Evolutionary conservation across 2,797 vertebrate genomes (phyloP), one percentile per base, ranked within the genome.

Genomic region (Alosa sapidissima): DNA sequence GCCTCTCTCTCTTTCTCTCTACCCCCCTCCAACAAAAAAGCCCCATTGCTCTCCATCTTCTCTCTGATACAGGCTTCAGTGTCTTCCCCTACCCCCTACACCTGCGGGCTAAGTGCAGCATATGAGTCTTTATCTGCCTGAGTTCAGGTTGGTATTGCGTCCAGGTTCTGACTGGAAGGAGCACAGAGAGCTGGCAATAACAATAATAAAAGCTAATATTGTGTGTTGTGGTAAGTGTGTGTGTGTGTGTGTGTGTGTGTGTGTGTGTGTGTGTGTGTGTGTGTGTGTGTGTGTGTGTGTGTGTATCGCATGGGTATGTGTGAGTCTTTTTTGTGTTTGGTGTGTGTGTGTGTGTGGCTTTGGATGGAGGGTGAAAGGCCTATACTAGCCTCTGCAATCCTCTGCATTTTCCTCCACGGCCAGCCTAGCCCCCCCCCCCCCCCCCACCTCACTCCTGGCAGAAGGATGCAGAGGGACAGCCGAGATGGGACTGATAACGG

Each of bases 91-190:
- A 92, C 92, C 90, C 89, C 88, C 90, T 89, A 92, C 92, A 93
- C 92, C 94, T 90, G 92, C 91, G 87, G 95, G 95, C 93, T 85
- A 86, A 86, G 92, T 85, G 93, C 90, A 89, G 91, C 94, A 92
- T 93, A 92, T 92, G 92, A 94, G 94, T 93, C 94, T 95, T 95
- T 95, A 95, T 96, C 95, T 94, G 93, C 89, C 88, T 81, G 83
- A 85, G 92, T 93, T 93, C 94, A 95, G 94, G 94, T 93, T 93
- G 94, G 93, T 93, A 93, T 92, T 88, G 90, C 88, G 84, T 81
- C 83, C 83, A 51, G 81, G 81, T 86, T 85, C 84, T 60, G 54
- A 81, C 84, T 75, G 49, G 84, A 83, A 48, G 58, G 82, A 83
- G 85, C 65, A 41, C 52, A 41, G 83, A 68, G 45, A 60, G 78